phyloP scores from a whole-genome alignment of 1,140 invertebrate genomes.

The Drosophila arawakana region DNA sequence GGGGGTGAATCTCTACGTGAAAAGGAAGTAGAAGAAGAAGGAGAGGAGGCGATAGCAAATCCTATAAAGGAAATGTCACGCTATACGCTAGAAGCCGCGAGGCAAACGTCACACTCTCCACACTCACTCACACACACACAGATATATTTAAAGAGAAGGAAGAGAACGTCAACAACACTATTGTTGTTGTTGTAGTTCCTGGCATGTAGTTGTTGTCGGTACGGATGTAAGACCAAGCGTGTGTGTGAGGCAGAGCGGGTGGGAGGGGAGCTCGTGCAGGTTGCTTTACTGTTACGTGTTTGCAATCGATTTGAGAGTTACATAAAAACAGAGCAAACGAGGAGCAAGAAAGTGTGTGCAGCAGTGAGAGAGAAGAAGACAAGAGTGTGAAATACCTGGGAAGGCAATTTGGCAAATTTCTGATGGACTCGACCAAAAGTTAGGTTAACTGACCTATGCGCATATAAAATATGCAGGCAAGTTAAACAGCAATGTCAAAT shows the following conservation, averaged over 20 bases:
- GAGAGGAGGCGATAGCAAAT: slow-evolving; percentile 58
- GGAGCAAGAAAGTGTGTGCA: slow-evolving; percentile 15
- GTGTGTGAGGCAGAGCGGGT: background rate
- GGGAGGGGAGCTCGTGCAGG: slow-evolving; percentile 48
- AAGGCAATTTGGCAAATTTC: slow-evolving; percentile 66
- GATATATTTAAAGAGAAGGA: slow-evolving; percentile 32
- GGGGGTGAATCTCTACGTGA: background rate
- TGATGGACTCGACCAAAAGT: slow-evolving; percentile 40
- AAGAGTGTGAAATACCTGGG: slow-evolving; percentile 45
- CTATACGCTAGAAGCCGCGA: slow-evolving; percentile 59
- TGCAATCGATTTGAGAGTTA: slow-evolving; percentile 83
- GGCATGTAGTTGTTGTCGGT: slow-evolving; percentile 33
- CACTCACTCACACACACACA: slow-evolving; percentile 21
- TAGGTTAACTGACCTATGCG: slow-evolving; percentile 76
- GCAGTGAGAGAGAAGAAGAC: slow-evolving; percentile 7
- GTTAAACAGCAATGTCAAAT: slow-evolving; percentile 70
- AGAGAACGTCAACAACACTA: slow-evolving; percentile 46
- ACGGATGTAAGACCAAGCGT: slow-evolving; percentile 21
- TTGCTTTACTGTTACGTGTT: slow-evolving; percentile 77
- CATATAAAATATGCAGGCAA: slow-evolving; percentile 78
- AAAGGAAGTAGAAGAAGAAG: background rate
- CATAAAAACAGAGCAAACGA: slow-evolving; percentile 69
- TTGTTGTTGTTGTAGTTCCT: slow-evolving; percentile 39
- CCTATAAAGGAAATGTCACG: slow-evolving; percentile 80
- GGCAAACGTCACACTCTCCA: slow-evolving; percentile 40